Evolutionary conservation across 2,797 vertebrate genomes (phyloP), one percentile per base, ranked within the genome.

Genomic region (Erpetoichthys calabaricus): DNA sequence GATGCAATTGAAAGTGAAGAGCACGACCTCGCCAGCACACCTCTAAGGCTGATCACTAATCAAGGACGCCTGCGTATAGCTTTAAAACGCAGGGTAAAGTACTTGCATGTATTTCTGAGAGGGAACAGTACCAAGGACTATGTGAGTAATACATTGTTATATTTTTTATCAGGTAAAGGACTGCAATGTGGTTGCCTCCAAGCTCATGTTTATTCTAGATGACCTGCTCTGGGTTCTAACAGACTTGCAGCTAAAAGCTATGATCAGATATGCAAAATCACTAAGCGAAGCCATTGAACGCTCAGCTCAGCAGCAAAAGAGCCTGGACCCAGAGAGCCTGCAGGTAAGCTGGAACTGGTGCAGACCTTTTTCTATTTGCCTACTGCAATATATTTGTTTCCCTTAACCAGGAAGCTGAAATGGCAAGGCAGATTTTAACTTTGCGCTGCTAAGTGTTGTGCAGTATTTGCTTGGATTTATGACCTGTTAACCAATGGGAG

Each of bases 201-300:
- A 98, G 78, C 80, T 99, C 72, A 86, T 90, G 68, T 93, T 99
- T 70, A 90, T 97, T 53, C 82, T 99, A 72, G 96, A 98, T 47
- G 96, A 99, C 70, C 80, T 99, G 70, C 79, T 99, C 53, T 99
- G 96, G 96, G 95, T 99, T 63, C 86, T 99, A 63, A 99, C 95
- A 0, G 95, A 98, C 81, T 96, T 91, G 0, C 96, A 99, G 71
- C 86, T 99, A 70, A 94, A 94, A 77, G 93, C 96, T 6, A 91
- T 99, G 80, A 92, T 99, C 80, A 91, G 93, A 66, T 99, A 98
- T 0, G 91, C 93, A 1, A 94, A 98, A 69, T 97, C 94, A 2
- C 79, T 99, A 72, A 98, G 89, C 1, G 94, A 98, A 69, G 94
- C 89, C 71, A 89, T 99, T 86, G 92, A 98, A 75, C 96, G 91